Base-by-base conservation (phyloP, 1,140 invertebrate species). In the Ctenoplectra terminalis region DNA sequence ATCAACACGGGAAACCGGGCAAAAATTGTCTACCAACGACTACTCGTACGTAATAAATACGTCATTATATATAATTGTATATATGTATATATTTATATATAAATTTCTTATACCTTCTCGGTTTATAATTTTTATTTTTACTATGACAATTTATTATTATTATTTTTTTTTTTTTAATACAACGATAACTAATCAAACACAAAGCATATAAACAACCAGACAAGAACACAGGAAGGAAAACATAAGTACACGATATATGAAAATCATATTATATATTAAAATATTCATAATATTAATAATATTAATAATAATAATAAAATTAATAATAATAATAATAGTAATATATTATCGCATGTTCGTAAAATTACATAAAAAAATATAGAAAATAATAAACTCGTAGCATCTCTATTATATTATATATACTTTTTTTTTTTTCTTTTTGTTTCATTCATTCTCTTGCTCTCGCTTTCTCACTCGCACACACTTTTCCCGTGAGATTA, bases 341-440 rank as follows among this genome's bases (percentile, higher is more conserved):
- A 93, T 93, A 93, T 93, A 93, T 93, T 92, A 93, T 92, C 91
- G 90, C 90, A 90, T 91, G 87, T 92, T 82, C 91, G 84, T 92
- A 93, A 93, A 93, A 93, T 93, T 93, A 93, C 90, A 93, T 93
- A 93, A 93, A 93, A 93, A 93, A 93, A 93, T 93, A 93, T 93
- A 93, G 92, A 93, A 93, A 93, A 93, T 93, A 92, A 93, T 93
- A 93, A 93, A 90, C 90, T 92, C 87, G 86, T 85, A 90, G 63
- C 61, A 77, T 83, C 69, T 85, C 70, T 88, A 73, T 87, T 82
- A 84, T 86, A 69, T 48, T 64, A 60, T 60, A 60, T 34, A 70
- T 54, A 71, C 61, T 76, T 43, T 31, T 37, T 67, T 56, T 82
- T 50, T 76, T 43, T 31, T 37, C 61, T 56, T 82, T 50, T 69